Percentiles rank a stretch among this genome's conserved stretches.
Conservation (phyloP, 2,797 vertebrate genomes). For the Periophthalmus magnuspinnatus region DNA sequence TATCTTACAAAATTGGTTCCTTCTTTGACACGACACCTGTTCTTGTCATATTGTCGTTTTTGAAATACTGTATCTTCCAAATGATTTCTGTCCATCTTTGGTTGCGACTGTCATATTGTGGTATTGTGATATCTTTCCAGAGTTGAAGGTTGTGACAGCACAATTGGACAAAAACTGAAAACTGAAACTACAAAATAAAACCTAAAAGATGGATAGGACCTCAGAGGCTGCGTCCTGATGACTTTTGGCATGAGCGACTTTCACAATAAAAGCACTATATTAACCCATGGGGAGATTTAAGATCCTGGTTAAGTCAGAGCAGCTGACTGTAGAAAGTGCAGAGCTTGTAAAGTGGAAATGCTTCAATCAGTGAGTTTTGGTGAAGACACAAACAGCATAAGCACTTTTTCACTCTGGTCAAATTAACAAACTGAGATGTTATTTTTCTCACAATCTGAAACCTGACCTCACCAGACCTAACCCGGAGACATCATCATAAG, state of each 20-base stretch:
- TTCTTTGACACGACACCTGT: not conserved
- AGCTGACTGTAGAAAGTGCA: slow-evolving; percentile 22
- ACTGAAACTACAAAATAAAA: slow-evolving; percentile 51
- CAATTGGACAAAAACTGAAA: slow-evolving; percentile 41
- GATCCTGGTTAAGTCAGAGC: slow-evolving; percentile 32
- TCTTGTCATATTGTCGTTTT: not conserved
- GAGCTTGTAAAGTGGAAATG: slow-evolving; percentile 34
- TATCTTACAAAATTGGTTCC: too few species aligned
- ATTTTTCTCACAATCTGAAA: not conserved
- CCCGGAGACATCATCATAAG: not conserved
- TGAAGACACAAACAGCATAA: slow-evolving; percentile 11
- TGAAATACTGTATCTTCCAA: slow-evolving; percentile 22
- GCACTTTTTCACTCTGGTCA: not conserved
- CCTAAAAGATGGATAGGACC: slow-evolving; percentile 42
- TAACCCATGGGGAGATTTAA: slow-evolving; percentile 47
- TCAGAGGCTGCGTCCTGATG: slow-evolving; percentile 45
- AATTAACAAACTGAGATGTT: slow-evolving; percentile 4
- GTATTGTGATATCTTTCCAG: slow-evolving; percentile 45
- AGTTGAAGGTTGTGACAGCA: slow-evolving; percentile 40
- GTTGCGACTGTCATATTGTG: slow-evolving; percentile 40
- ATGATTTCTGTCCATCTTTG: slow-evolving; percentile 27
- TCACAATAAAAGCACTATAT: slow-evolving; percentile 58
- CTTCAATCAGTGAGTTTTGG: slow-evolving; percentile 25
- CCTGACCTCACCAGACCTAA: not conserved
- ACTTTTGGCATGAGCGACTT: slow-evolving; percentile 50